These are phyloP conservation scores for Mesorhabditis belari DNA, from an alignment of 2,888 invertebrate genomes.

Conservation along the genomic window DNA sequence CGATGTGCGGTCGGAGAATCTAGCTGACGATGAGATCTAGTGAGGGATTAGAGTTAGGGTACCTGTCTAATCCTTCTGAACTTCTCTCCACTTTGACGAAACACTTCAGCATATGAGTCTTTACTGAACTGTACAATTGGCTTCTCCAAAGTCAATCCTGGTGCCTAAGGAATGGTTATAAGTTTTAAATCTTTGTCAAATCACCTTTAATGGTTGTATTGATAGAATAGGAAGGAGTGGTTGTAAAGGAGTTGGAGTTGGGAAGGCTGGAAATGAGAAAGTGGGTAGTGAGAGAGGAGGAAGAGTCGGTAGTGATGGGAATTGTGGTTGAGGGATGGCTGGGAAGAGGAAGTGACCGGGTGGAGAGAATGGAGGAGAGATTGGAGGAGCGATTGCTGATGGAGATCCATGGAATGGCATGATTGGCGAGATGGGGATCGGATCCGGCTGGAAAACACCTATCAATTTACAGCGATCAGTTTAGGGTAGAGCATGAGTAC, in stretches of 20 bases:
- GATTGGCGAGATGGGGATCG: background rate
- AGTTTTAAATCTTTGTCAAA: background rate
- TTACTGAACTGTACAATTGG: background rate
- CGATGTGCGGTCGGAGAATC: no score
- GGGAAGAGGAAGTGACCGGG: slow-evolving; percentile 16
- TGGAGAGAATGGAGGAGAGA: background rate
- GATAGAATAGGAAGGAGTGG: background rate
- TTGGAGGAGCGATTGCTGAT: background rate
- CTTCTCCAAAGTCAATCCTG: background rate
- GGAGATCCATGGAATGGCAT: background rate
- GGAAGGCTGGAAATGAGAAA: slow-evolving; percentile 17
- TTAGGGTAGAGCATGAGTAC: background rate
- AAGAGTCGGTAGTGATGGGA: slow-evolving; percentile 8
- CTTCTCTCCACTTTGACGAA: background rate
- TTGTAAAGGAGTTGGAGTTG: slow-evolving; percentile 11
- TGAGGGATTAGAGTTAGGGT: no score
- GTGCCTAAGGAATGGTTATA: background rate
- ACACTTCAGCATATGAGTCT: background rate
- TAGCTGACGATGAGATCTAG: no score
- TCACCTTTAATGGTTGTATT: background rate
- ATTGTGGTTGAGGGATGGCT: slow-evolving; percentile 23
- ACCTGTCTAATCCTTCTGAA: no score
- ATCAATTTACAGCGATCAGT: background rate
- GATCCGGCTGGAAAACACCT: background rate
- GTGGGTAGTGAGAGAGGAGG: slow-evolving; percentile 18